These are phyloP conservation scores for Zosterops pallidus DNA, from an alignment of 2,113 vertebrate species.

Conservation along the genomic window DNA sequence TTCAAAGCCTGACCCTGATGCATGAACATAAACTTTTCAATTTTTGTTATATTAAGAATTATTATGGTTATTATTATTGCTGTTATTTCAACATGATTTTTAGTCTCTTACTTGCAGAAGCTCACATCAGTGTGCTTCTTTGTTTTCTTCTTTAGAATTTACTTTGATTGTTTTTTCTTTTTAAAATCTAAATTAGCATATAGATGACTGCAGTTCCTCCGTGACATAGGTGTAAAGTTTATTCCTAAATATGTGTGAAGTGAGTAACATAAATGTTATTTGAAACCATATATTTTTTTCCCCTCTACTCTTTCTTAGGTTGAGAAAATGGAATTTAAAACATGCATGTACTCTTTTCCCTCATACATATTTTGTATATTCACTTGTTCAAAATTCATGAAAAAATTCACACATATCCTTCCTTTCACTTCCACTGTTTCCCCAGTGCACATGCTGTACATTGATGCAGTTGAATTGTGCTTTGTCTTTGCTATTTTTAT, in stretches of 20 bases:
- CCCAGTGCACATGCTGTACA: background rate
- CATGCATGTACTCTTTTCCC: conserved; percentile 72
- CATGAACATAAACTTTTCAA: conserved; percentile 79
- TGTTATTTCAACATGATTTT: conserved; percentile 64
- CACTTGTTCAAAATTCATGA: conserved; percentile 2
- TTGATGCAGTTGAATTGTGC: conserved; percentile 36
- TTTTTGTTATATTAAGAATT: conserved; percentile 46
- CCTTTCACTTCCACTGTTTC: conserved; percentile 22
- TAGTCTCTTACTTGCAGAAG: conserved; percentile 54
- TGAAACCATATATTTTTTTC: background rate
- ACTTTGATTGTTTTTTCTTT: conserved; percentile 70
- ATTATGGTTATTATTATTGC: conserved; percentile 48
- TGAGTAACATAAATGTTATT: conserved; percentile 41
- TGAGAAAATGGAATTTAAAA: conserved; percentile 55
- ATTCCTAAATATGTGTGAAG: conserved; percentile 54
- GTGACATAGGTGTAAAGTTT: conserved; percentile 22
- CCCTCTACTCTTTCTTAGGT: conserved; percentile 40
- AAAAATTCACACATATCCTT: background rate
- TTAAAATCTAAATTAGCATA: conserved; percentile 62
- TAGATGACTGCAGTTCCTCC: conserved; percentile 32
- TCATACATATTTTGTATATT: conserved; percentile 32
- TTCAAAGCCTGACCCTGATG: conserved; percentile 77
- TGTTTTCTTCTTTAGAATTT: conserved; percentile 65
- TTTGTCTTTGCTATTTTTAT: conserved; percentile 25
- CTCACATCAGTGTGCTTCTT: conserved; percentile 52